Base-by-base conservation (phyloP, 37 sponge, comb jelly and placozoan species). In the Eunapius fragilis region DNA sequence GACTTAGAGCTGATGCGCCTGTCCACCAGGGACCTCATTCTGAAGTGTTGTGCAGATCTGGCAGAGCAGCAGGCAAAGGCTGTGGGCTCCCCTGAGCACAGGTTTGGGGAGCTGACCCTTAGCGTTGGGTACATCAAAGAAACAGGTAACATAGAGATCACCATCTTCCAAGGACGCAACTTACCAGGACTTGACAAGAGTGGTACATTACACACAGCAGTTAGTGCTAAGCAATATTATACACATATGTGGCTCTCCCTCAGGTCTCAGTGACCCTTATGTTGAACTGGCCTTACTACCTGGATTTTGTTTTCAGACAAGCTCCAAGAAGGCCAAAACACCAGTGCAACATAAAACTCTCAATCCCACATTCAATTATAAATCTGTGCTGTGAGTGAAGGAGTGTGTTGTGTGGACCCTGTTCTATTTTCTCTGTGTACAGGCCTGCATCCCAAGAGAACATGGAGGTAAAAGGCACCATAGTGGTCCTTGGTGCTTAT, bases 201-300 rank as follows among this genome's bases (percentile, higher is more conserved):
- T 79, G 89, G 89, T 89, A 31, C 67, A 67, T 31, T n/a, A 31
- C 67, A 31, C 2, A 10, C 19, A 31, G n/a, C 67, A 58, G 3
- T 47, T 26, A 2, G 31, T 31, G 10, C 14, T 1, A 19, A 19
- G 6, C 58, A 12, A 17, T 58, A 17, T 58, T 58, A 58, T 19
- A 58, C n/a, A n/a, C n/a, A n/a, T n/a, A n/a, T n/a, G n/a, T 58
- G 58, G 58, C 58, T 58, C 3, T 76, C 0, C 17, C 23, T 5
- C 38, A 89, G 89, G 89, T 27, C 31, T 67, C 1, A 90, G 90
- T 81, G 90, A 90, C 68, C 90, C 90, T 22, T 90, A 67, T 81
- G 77, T 85, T 26, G 70, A 75, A 71, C 31, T 85, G 27, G 41
- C 71, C 19, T 6, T 90, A 0, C 47, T 81, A 9, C 90, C 90